phyloP scores from a whole-genome alignment of 1,140 invertebrate species.

The Planococcus citri region DNA sequence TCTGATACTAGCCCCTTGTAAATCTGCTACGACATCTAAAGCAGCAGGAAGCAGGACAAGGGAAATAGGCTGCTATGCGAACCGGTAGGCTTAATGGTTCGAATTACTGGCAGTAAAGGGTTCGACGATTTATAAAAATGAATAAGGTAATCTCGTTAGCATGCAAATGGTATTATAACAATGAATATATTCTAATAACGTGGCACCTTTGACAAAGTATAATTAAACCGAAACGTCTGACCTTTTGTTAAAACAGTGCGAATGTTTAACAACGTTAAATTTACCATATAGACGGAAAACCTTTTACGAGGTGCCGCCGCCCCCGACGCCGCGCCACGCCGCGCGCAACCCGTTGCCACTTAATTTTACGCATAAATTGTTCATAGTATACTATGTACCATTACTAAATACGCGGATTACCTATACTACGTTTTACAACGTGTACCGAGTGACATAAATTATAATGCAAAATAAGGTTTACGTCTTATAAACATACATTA shows the following conservation, averaged over 20 bases:
- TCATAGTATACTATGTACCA: not conserved
- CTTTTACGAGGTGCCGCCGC: too few relatives aligned
- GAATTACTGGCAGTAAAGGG: too few relatives aligned
- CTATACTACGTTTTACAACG: not conserved
- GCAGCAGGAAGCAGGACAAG: too few relatives aligned
- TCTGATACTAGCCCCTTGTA: too few relatives aligned
- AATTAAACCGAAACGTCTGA: not conserved
- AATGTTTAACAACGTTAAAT: constrained; percentile 6
- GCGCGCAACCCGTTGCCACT: not conserved
- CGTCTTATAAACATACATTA: not conserved
- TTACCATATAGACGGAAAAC: not conserved
- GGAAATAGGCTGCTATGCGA: too few relatives aligned
- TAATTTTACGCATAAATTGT: constrained; percentile 3
- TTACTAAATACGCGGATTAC: not conserved
- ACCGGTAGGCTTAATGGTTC: too few relatives aligned
- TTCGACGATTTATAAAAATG: too few relatives aligned
- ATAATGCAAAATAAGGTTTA: not conserved
- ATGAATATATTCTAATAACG: not conserved
- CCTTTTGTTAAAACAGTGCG: not conserved
- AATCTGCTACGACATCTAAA: too few relatives aligned
- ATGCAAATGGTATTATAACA: not conserved
- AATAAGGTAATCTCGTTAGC: not conserved
- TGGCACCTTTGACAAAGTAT: not conserved
- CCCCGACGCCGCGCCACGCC: too few relatives aligned
- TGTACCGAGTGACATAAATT: not conserved